A percentile compares a stretch with the other conserved stretches of the same genome.
Conservation (phyloP, 2,113 vertebrate genomes). For the Meriones unguiculatus region DNA sequence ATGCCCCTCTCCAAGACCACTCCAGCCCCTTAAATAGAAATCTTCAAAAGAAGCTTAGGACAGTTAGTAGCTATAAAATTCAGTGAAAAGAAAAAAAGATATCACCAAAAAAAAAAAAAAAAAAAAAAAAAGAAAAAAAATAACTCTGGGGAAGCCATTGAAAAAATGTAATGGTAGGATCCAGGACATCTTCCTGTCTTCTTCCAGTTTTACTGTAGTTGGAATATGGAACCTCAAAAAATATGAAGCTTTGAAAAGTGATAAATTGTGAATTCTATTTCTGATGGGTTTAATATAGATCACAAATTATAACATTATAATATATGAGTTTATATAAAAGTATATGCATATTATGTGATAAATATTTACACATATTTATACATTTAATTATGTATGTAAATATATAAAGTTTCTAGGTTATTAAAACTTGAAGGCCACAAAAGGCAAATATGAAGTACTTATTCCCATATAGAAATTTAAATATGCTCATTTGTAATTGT, state of each 20-base stretch:
- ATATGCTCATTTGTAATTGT: not conserved
- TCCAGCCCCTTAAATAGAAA: not conserved
- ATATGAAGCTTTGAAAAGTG: not conserved
- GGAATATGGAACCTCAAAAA: not conserved
- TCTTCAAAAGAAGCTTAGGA: not conserved
- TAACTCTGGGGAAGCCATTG: rapidly evolving
- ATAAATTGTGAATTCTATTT: not conserved
- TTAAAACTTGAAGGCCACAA: not conserved
- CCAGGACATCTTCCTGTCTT: not conserved
- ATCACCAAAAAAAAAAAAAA: not conserved
- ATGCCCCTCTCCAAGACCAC: too few species aligned
- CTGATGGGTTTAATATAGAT: not conserved
- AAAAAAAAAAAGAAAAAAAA: not conserved
- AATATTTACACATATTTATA: not conserved
- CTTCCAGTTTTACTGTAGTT: not conserved
- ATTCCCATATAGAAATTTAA: not conserved
- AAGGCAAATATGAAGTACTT: not conserved
- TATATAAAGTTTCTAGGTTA: not conserved
- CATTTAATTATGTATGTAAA: not conserved
- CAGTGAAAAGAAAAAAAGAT: not conserved
- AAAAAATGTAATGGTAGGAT: not conserved
- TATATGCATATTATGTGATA: too few species aligned
- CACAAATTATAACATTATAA: not conserved
- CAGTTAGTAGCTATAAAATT: not conserved
- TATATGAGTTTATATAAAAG: not conserved